Percentiles rank a stretch among this genome's conserved stretches.
phyloP scores from a whole-genome alignment of 2,888 invertebrate genomes.

The Cataglyphis cursor region DNA sequence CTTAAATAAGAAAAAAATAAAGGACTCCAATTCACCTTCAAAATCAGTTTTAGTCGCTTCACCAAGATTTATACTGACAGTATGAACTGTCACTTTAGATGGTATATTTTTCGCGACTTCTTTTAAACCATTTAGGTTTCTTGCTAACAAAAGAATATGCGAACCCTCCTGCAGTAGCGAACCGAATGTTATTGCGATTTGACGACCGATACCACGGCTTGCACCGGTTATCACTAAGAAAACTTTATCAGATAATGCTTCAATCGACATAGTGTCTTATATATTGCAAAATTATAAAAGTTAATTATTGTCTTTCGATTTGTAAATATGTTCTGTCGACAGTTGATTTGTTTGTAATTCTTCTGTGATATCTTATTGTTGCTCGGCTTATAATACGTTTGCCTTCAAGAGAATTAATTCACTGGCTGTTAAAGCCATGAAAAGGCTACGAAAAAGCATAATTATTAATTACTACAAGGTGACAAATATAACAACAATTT shows the following conservation, averaged over 20 bases:
- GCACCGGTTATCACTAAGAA: constrained; percentile 92
- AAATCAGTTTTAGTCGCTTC: constrained; percentile 77
- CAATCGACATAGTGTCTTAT: constrained; percentile 69
- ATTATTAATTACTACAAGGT: not conserved
- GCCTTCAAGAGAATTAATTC: constrained; percentile 87
- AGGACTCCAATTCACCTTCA: constrained; percentile 75
- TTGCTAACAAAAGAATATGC: constrained; percentile 92
- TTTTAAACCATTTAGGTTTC: constrained; percentile 90
- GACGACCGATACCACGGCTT: constrained; percentile 95
- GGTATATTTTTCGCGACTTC: constrained; percentile 88
- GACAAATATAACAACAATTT: not conserved
- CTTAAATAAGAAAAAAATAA: not conserved
- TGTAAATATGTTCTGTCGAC: not conserved
- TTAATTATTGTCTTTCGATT: constrained; percentile 3
- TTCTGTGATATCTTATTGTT: constrained; percentile 61
- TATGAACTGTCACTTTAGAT: constrained; percentile 87
- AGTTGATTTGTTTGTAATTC: constrained; percentile 13
- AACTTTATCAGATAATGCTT: constrained; percentile 81
- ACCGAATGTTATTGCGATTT: constrained; percentile 92
- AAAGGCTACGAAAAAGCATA: not conserved
- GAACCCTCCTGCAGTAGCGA: constrained; percentile 90
- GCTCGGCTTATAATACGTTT: constrained; percentile 85
- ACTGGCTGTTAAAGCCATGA: constrained; percentile 86
- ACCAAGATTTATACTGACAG: constrained; percentile 85
- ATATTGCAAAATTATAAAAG: not conserved